Evolutionary conservation across 1,140 invertebrate genomes (phyloP).

Genomic region (Heliothis virescens): DNA sequence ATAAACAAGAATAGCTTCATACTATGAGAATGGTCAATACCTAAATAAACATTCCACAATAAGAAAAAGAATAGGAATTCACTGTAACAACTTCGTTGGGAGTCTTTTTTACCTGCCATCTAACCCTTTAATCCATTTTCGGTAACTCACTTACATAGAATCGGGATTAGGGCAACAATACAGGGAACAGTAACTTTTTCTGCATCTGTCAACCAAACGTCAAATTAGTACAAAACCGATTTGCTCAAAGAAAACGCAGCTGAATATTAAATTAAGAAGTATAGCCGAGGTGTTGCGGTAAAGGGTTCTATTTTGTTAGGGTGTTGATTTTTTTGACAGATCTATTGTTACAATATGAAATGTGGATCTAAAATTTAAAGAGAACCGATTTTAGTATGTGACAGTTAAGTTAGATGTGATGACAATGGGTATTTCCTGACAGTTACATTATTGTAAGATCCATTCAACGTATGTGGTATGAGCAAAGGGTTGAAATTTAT

Average conservation of each 20-base stretch:
- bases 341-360: constrained; percentile 66
- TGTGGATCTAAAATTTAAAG: constrained; percentile 65
- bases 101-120: constrained; percentile 66
- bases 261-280: constrained; percentile 74
- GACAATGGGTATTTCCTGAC: constrained; percentile 31
- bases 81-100: constrained; percentile 60
- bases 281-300: constrained; percentile 55
- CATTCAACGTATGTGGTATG: background rate
- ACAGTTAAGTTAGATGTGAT: constrained; percentile 38
- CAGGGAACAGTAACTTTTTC: constrained; percentile 57
- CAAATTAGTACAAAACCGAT: constrained; percentile 74
- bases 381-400: constrained; percentile 36
- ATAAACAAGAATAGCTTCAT: background rate
- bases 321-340: constrained; percentile 73
- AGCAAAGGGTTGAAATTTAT: constrained; percentile 13
- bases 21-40: background rate
- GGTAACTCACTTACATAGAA: constrained; percentile 56
- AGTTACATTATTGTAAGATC: constrained; percentile 8
- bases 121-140: constrained; percentile 71
- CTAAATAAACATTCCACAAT: constrained; percentile 3
- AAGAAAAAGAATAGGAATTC: background rate
- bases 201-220: constrained; percentile 72
- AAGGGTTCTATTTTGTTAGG: constrained; percentile 67
- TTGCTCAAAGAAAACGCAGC: constrained; percentile 67
- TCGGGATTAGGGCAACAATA: constrained; percentile 69